phyloP scores from a whole-genome alignment of 2,113 vertebrate genomes.

The Apus apus region DNA sequence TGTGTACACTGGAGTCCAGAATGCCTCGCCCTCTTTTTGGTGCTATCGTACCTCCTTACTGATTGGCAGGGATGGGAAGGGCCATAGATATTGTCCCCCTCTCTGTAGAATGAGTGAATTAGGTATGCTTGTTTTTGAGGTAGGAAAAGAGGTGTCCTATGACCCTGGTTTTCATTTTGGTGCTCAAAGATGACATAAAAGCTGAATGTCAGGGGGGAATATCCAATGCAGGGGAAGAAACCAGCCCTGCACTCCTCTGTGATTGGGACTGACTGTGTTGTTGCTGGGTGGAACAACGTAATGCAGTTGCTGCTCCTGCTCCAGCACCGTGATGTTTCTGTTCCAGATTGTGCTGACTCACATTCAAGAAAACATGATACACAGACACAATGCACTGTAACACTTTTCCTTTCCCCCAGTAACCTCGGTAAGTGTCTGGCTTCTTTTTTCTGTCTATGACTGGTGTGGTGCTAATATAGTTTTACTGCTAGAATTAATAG shows the following conservation, averaged over 20 bases:
- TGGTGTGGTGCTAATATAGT: background rate
- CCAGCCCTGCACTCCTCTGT: slow-evolving; percentile 36
- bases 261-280: slow-evolving; percentile 43
- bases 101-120: background rate
- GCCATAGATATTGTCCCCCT: background rate
- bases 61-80: background rate
- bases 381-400: background rate
- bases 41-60: background rate
- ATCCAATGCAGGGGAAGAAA: background rate
- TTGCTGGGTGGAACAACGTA: slow-evolving; percentile 58
- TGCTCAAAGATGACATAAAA: background rate
- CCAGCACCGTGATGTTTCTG: slow-evolving; percentile 14
- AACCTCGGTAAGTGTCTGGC: background rate
- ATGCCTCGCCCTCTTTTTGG: background rate
- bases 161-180: background rate
- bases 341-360: slow-evolving; percentile 69
- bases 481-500: background rate
- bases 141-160: background rate
- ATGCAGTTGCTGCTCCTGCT: slow-evolving; percentile 44
- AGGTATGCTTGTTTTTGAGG: background rate
- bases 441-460: slow-evolving; percentile 33
- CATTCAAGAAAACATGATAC: slow-evolving; percentile 18
- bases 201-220: background rate
- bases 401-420: slow-evolving; percentile 8
- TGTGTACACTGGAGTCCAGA: background rate